These are phyloP conservation scores for Trissolcus japonicus DNA, from an alignment of 2,888 invertebrate species.

Conservation along the genomic window DNA sequence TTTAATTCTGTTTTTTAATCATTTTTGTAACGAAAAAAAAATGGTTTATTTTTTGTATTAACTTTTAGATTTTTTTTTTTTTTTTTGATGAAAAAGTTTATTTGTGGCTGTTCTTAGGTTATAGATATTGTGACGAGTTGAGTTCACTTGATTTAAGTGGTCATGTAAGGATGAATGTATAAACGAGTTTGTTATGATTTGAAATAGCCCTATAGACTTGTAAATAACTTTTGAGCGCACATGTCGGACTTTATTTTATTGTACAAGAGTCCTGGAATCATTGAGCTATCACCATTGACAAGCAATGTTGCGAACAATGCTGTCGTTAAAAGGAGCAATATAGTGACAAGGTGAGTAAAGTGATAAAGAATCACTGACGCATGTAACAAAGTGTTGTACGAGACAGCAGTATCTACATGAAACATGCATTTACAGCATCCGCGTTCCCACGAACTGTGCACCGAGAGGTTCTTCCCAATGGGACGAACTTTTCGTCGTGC, in stretches of 20 bases:
- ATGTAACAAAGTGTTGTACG: conserved; percentile 54
- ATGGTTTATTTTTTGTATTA: too few species aligned
- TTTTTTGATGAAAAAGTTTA: neutral
- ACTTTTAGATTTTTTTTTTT: too few species aligned
- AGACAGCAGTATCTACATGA: conserved; percentile 60
- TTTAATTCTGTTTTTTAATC: too few species aligned
- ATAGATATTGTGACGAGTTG: too few species aligned
- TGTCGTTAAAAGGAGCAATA: conserved; percentile 69
- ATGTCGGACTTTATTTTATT: conserved; percentile 8
- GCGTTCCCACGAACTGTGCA: conserved; percentile 53
- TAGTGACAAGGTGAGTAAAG: conserved; percentile 62
- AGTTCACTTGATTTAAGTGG: too few species aligned
- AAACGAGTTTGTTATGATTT: neutral
- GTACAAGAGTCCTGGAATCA: conserved; percentile 57
- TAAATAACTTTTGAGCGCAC: conserved; percentile 20
- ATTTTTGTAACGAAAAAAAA: too few species aligned
- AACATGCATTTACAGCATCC: conserved; percentile 57
- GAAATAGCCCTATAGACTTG: neutral
- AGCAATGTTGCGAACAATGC: conserved; percentile 65
- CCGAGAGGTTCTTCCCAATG: conserved; percentile 26
- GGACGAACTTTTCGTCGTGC: conserved; percentile 8
- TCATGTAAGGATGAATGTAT: neutral
- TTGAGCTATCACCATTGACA: conserved; percentile 64
- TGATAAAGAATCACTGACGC: conserved; percentile 65
- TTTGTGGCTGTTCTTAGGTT: too few species aligned